phyloP scores from a whole-genome alignment of 2,113 vertebrate genomes.

The Pterophyllum scalare region DNA sequence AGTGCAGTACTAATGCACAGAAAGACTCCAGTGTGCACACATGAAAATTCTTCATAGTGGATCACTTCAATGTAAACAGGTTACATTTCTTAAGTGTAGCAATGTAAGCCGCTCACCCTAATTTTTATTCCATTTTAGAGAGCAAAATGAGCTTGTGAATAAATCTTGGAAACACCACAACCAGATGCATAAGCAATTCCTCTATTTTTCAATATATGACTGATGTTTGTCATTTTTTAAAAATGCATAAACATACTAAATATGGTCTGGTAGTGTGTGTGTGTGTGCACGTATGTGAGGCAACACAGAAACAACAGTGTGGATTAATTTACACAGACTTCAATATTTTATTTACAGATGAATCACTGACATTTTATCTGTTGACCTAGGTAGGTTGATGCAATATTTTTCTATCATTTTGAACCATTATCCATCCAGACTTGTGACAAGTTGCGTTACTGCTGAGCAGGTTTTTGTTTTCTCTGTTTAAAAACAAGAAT shows the following conservation, averaged over 20 bases:
- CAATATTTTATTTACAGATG: conserved; percentile 99
- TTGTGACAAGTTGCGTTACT: conserved; percentile 83
- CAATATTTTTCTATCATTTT: conserved; percentile 63
- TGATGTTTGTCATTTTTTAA: too few relatives aligned
- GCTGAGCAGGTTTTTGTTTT: conserved; percentile 79
- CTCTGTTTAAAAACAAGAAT: conserved; percentile 82
- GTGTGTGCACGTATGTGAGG: not conserved
- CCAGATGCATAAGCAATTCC: not conserved
- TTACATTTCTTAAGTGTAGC: conserved; percentile 26
- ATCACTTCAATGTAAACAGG: conserved; percentile 29
- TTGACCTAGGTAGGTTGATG: conserved; percentile 67
- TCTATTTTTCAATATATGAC: not conserved
- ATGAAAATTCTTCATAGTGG: conserved; percentile 46
- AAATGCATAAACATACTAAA: not conserved
- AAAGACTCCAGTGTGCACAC: conserved; percentile 58
- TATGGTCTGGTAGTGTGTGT: not conserved
- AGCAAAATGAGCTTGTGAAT: conserved; percentile 14
- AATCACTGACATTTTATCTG: conserved; percentile 77
- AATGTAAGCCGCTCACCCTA: conserved; percentile 37
- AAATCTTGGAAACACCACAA: not conserved
- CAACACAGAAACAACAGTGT: conserved; percentile 25
- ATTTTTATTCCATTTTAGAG: conserved; percentile 56
- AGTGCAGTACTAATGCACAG: not conserved
- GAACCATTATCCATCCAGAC: conserved; percentile 80
- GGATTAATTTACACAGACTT: conserved; percentile 98